phyloP scores from a whole-genome alignment of 1,140 invertebrate genomes.

The Idris sp. region DNA sequence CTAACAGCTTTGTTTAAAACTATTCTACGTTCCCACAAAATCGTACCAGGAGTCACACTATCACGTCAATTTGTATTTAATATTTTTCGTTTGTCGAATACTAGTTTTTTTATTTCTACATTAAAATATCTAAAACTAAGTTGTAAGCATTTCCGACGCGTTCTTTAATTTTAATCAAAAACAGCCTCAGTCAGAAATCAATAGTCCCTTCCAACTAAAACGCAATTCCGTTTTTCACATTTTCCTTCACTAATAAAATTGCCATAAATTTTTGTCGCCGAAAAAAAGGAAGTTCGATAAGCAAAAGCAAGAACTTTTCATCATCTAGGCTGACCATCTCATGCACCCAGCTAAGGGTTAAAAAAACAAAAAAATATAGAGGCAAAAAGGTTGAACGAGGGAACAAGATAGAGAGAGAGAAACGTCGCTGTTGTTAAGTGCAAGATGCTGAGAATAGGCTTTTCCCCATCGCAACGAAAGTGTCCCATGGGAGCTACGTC shows the following conservation, averaged over 20 bases:
- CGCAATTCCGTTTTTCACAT: too few relatives aligned
- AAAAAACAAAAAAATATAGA: constrained; percentile 34
- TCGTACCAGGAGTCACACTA: too few relatives aligned
- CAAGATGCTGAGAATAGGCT: constrained; percentile 64
- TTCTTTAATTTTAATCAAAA: constrained; percentile 1
- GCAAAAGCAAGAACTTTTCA: constrained; percentile 24
- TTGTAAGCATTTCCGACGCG: too few relatives aligned
- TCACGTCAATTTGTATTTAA: too few relatives aligned
- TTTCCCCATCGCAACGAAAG: constrained; percentile 70
- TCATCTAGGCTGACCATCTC: constrained; percentile 40
- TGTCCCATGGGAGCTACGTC: constrained; percentile 75
- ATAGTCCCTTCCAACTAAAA: background rate
- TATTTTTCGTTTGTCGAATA: too few relatives aligned
- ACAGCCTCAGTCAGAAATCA: background rate
- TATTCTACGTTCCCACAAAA: too few relatives aligned
- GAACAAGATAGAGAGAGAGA: constrained; percentile 13
- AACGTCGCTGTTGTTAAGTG: constrained; percentile 62
- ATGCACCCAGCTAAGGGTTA: constrained; percentile 38
- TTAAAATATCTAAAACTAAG: too few relatives aligned
- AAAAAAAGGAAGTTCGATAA: too few relatives aligned
- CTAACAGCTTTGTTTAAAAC: too few relatives aligned
- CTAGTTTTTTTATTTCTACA: too few relatives aligned
- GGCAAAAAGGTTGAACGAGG: constrained; percentile 30
- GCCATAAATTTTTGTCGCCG: constrained; percentile 21
- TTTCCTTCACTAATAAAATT: constrained; percentile 37